Base-by-base conservation (phyloP, 2,113 vertebrate genomes). In the Cephalopterus ornatus region DNA sequence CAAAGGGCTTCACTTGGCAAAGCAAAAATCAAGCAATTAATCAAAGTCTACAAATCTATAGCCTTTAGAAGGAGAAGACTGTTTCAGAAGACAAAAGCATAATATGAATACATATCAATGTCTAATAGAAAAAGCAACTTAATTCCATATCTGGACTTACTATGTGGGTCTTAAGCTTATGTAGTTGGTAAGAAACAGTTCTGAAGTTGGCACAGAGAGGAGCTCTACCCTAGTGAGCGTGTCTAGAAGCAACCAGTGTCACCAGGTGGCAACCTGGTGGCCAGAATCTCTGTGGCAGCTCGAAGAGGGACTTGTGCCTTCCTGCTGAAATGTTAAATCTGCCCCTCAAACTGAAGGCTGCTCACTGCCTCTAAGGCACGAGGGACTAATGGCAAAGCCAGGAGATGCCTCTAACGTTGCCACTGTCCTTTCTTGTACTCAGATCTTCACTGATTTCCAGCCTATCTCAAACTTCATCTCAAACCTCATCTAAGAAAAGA, bases 311-410 rank as follows among this genome's bases (percentile, higher is more conserved):
- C 33, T 44, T 79, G 11, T 53, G 3, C 49, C 28, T 73, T 56
- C 49, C 32, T 61, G 5, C 63, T 68, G 44, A 49, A 44, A 56
- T 8, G 15, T 22, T 37, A 11, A n/a, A 24, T 52, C 53, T 76
- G 27, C 50, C 53, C 21, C 24, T n/a, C 41, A 66, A 18, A 44
- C 17, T 37, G n/a, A 11, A 21, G 59, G 21, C 55, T 77, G 28
- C 27, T 23, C 1, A 0, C 6, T 52, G 24, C 33, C 58, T 41
- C 9, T 42, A 16, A 58, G 44, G 22, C 47, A 58, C 5, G 3
- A 82, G 32, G 13, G 17, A 21, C 35, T 65, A 87, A 58, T 11
- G 26, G 14, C 59, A 93, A 81, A 88, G 50, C 14, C 55, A 77
- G 61, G 47, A 13, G 61, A n/a, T 10, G 28, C 35, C n/a, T 49